Base-by-base conservation (phyloP, 2,888 invertebrate genomes). In the Cantharis flavilabris region DNA sequence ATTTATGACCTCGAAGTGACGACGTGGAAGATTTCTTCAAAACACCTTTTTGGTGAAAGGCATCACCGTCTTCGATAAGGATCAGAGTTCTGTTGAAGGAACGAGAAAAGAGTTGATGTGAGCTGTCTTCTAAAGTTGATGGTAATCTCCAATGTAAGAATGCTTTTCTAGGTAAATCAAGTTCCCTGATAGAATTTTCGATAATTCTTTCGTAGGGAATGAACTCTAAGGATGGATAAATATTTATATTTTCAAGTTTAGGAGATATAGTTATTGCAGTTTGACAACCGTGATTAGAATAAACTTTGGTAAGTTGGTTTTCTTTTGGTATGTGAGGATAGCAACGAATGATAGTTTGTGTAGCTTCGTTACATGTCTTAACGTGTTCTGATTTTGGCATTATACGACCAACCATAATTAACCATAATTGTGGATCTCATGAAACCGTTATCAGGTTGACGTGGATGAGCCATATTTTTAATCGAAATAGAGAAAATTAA, bases 171-270 rank as follows among this genome's bases (percentile, higher is more conserved):
- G 81, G 82, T 71, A 82, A 74, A 71, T 81, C 79, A 13, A 82
- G 13, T 30, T 81, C 75, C 33, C 65, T 72, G 11, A 81, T 20
- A n/a, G 78, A 81, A 64, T 80, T 75, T 73, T 75, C 75, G 11
- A 62, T 72, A n/a, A 83, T 82, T 33, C 78, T 78, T 23, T 75
- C 75, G 28, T 77, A 81, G 3, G 83, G 81, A 14, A 72, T 79
- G 62, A 76, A 82, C 72, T 77, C 77, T 69, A 83, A 71, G 14
- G 79, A 33, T 11, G 77, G 71, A 16, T 80, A 78, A 13, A 83
- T 23, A 11, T 73, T 65, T 3, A 67, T 33, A 49, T 80, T 71
- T 7, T 70, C 67, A 5, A 28, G 69, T 7, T 67, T 28, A 13
- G 82, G 79, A 49, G 70, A 23, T 9, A 79, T 67, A 3, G 80